Conservation (phyloP, 2,113 vertebrate species). For the Erythrocebus patas region DNA sequence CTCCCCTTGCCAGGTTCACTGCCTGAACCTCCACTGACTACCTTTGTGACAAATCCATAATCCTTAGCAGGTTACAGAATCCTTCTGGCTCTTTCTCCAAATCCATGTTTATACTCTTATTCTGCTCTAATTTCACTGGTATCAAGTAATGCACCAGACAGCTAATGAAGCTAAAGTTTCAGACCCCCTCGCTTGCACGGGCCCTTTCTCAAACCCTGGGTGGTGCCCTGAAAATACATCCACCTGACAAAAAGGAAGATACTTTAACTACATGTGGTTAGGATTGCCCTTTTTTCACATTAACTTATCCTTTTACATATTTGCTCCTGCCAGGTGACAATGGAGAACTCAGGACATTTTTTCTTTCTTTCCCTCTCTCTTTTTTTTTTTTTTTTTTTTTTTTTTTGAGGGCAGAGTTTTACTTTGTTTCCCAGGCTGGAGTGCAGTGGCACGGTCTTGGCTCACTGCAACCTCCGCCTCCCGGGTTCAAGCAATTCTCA, state of each 20-base stretch:
- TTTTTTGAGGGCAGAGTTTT: no score
- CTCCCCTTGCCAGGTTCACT: not conserved
- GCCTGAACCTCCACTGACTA: not conserved
- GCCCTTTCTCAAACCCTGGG: not conserved
- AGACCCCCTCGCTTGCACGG: no score
- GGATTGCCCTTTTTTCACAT: not conserved
- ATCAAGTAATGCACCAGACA: not conserved
- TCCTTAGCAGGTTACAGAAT: not conserved
- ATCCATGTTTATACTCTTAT: no score
- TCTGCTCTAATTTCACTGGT: not conserved
- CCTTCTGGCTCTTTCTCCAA: not conserved
- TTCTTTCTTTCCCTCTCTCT: no score
- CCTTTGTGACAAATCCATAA: not conserved
- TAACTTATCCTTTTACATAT: not conserved
- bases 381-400: accelerated
- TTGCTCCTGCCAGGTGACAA: not conserved
- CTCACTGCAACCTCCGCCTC: no score
- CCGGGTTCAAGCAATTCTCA: no score
- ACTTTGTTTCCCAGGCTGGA: no score
- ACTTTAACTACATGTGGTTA: not conserved
- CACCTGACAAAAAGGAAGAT: not conserved
- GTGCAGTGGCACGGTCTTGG: no score
- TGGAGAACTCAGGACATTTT: not conserved
- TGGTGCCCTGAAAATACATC: not conserved
- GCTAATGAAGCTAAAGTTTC: not conserved